Evolutionary conservation across 2,113 vertebrate genomes (phyloP), one percentile per base, ranked within the genome.

Genomic region (Apodemus sylvaticus): DNA sequence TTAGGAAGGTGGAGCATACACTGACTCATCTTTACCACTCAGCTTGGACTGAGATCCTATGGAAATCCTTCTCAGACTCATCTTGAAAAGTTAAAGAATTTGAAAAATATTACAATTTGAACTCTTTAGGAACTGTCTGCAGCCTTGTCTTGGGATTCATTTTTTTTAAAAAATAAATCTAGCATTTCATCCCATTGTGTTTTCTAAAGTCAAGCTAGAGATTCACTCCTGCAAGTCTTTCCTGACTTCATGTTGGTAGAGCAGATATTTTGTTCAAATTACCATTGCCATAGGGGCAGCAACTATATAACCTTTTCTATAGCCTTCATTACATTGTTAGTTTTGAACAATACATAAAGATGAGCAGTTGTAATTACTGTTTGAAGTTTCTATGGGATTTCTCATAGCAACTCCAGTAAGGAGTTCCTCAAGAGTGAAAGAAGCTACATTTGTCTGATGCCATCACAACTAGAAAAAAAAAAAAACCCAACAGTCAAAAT

Each of bases 221-320:
- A 26, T 53, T 96, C 45, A 76, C 5, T 42, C 17, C 66, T 73
- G 60, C 13, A 96, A 81, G 91, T 94, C 22, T 96, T 74, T 71
- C 26, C 31, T 92, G 70, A 85, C 45, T 81, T 95, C 76, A 78
- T 85, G 70, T 39, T 71, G 76, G 34, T 77, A 82, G 48, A 82
- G 48, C 51, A 70, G 93, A 36, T 92, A 55, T 93, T 94, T 83
- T 78, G 58, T 95, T 87, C 71, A 60, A 66, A 66, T 90, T 92
- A 34, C 31, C 89, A 88, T 91, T 83, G 31, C 53, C 74, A 16
- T 90, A 60, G 81, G 39, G 45, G 2, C 66, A 71, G 48, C 93
- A 91, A 48, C 29, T 66, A 8, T 90, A 9, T 88, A 71, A 70
- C 42, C 64, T 60, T 93, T 93, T 94, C 64, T 87, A 45, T 87